Evolutionary conservation across 2,797 vertebrate genomes (phyloP), one percentile per base, ranked within the genome.

Genomic region (Gallinago nigripennis): DNA sequence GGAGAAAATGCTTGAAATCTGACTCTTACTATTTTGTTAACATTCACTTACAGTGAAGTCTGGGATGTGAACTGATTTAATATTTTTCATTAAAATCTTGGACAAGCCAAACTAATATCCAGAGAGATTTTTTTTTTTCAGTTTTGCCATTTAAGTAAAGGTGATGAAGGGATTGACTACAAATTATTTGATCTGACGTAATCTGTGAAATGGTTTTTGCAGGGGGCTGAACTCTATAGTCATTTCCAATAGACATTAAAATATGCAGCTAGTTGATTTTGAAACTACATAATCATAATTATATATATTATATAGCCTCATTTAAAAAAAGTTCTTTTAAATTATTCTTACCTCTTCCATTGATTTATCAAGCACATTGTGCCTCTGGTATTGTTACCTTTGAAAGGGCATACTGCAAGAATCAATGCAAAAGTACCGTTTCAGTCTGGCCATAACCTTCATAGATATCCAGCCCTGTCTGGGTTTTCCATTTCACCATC

Each of bases 371-470:
- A 70, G 53, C 33, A 70, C 48, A 50, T 6, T 35, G 27, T 39
- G n/a, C 16, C 43, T 79, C 45, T 48, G 13, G 17, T 30, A 43
- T 25, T 58, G 37, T 57, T 71, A 77, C 43, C 43, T 87, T 57
- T 56, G 58, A 50, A 54, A 73, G 19, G n/a, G 7, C 10, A 41
- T 45, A 35, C 9, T 27, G 35, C 19, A 65, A 72, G 48, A 85
- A 85, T 39, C 23, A 86, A 73, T 61, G 53, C 16, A 19, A 89
- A 96, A 97, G 16, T 97, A 98, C 98, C 5, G 98, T 99, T 97
- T 99, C 98, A 0, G 98, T 98, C 95, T 99, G 98, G 21, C 98
- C 98, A 1, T 99, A 99, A 54, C 95, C 98, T 97, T 99, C 99
- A 20, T 98, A 93, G 89, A 99, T 98, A 92, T 98, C 97, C 88